phyloP scores from a whole-genome alignment of 2,113 vertebrate species.

The Protomyctophum bolini region DNA sequence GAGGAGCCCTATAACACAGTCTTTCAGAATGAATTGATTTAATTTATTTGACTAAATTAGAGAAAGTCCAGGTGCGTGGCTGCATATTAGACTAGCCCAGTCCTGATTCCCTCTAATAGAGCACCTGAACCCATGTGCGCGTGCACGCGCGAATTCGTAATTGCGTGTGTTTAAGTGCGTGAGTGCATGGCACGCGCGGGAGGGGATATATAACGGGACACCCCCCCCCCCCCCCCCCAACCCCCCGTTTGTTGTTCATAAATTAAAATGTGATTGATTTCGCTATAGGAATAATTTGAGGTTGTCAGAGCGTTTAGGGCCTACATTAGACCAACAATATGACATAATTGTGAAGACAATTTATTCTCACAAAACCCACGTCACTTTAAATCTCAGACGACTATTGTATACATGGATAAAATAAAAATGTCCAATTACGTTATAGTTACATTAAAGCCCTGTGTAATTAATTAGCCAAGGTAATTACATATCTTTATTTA shows the following conservation, averaged over 20 bases:
- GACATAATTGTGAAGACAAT: background rate
- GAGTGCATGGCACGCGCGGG: slow-evolving; percentile 20
- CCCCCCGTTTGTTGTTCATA: slow-evolving; percentile 18
- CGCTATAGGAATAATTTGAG: background rate
- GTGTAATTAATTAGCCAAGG: background rate
- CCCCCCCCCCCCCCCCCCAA: slow-evolving; percentile 26
- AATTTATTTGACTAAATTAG: slow-evolving; percentile 60
- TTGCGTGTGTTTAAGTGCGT: slow-evolving; percentile 36
- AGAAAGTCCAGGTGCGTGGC: slow-evolving; percentile 67
- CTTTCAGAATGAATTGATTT: slow-evolving; percentile 53
- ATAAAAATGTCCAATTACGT: background rate
- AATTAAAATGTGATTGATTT: slow-evolving; percentile 5
- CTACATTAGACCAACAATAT: background rate
- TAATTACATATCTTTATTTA: slow-evolving; percentile 11
- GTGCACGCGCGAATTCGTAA: slow-evolving; percentile 31
- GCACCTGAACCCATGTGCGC: slow-evolving; percentile 74
- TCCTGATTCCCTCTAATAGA: slow-evolving; percentile 73
- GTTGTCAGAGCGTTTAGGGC: background rate
- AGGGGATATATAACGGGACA: slow-evolving; percentile 53
- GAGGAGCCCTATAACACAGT: background rate
- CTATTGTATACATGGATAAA: background rate
- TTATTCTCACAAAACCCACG: background rate
- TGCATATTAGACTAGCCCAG: slow-evolving; percentile 68
- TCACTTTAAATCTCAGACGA: background rate
- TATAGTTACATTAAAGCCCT: background rate